Percentiles rank a stretch among this genome's conserved stretches.
Evolutionary conservation across 2,113 vertebrate species (phyloP).

Genomic region (Gadus macrocephalus): DNA sequence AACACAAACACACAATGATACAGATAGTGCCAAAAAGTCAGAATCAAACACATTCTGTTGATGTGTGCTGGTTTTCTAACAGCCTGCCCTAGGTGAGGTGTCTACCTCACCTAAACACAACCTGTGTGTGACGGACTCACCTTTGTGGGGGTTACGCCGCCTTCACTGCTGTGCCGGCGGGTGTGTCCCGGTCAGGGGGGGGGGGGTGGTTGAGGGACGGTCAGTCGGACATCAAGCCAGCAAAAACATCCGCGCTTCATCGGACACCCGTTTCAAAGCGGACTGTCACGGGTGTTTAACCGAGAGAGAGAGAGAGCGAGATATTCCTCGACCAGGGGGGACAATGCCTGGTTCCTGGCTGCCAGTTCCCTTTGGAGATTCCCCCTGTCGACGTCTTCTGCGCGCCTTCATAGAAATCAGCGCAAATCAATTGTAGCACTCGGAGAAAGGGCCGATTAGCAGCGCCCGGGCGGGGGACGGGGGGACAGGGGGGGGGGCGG

Average conservation of each 20-base stretch:
- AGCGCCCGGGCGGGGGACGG: constrained; percentile 34
- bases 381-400: constrained; percentile 77
- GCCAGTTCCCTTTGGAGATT: constrained; percentile 80
- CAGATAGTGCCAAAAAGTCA: constrained; percentile 12
- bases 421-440: constrained; percentile 86
- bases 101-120: constrained; percentile 29
- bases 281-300: constrained; percentile 61
- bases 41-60: constrained; percentile 28
- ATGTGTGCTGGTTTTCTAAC: too few relatives aligned
- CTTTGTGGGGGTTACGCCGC: constrained; percentile 33
- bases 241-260: constrained; percentile 56
- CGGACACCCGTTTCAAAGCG: constrained; percentile 61
- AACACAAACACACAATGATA: constrained; percentile 23
- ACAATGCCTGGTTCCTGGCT: constrained; percentile 71
- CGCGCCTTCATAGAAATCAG: constrained; percentile 84
- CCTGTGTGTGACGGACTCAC: constrained; percentile 15
- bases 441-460: constrained; percentile 92
- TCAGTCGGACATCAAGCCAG: constrained; percentile 41
- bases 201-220: too few relatives aligned
- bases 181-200: constrained; percentile 30
- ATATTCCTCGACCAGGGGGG: constrained; percentile 24
- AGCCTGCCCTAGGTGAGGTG: constrained; percentile 7
- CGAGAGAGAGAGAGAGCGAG: too few relatives aligned
- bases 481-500: constrained; percentile 50
- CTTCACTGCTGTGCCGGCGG: constrained; percentile 33